Base-by-base conservation (phyloP, 2,888 invertebrate species). In the Andrena bicolor region DNA sequence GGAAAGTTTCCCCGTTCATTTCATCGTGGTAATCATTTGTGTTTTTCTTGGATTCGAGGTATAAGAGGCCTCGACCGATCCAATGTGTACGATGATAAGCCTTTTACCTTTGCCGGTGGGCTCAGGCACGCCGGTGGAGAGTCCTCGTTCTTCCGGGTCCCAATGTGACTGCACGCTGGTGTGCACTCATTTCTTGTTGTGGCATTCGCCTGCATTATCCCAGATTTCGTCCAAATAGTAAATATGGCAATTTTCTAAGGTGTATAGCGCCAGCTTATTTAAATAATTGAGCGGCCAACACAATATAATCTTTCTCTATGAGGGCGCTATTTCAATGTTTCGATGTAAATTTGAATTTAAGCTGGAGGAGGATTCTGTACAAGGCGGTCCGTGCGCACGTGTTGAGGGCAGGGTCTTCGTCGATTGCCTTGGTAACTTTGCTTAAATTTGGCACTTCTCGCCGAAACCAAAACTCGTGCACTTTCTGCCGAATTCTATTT, bases 211-310 rank as follows among this genome's bases (percentile, higher is more conserved):
- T 8, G 35, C 56, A 23, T 69, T 69, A 32, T 35, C 6, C 68
- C 32, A 69, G 4, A 26, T 69, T 16, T 69, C 56, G 3, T 66
- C 66, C 51, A 51, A 30, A 13, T 66, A 66, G 28, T 66, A 66
- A 66, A 66, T 66, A 30, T 66, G 68, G 10, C 53, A 53, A 69
- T 53, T 53, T 13, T 69, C 56, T 56, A 1, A 16, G 28, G 30
- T 30, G 30, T 69, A 69, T 56, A 35, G 30, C 13, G 53, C 35
- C 6, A 69, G 30, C 10, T 20, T 56, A 7, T 32, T 69, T 35
- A 69, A 26, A 48, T 53, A 69, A 16, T 69, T 35, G 23, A 35
- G 30, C 10, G 56, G 53, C 68, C 65, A 65, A 20, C 35, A 20
- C n/a, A 65, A 65, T 41, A 26, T 65, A 20, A 2, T 65, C 23